Conservation (phyloP, 2,888 invertebrate genomes). For the Agrotis clavis region DNA sequence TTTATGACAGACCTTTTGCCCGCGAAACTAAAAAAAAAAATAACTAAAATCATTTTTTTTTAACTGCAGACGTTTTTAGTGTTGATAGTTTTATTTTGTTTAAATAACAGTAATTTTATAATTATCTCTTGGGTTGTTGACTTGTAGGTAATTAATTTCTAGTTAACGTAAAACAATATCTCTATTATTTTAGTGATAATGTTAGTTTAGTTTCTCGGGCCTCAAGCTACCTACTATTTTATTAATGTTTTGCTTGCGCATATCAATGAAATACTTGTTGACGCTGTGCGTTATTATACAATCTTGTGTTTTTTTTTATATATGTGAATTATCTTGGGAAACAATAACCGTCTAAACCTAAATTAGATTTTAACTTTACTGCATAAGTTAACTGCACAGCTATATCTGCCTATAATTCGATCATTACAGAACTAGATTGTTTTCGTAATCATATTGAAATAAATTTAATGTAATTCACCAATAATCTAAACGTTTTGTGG, state of each 20-base stretch:
- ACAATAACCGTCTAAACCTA: background rate
- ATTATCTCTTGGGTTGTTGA: background rate
- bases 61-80: too few relatives aligned
- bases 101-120: too few relatives aligned
- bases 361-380: background rate
- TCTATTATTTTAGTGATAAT: background rate
- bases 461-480: too few relatives aligned
- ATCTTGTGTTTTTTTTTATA: too few relatives aligned
- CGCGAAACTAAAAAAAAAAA: too few relatives aligned
- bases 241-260: background rate
- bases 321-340: too few relatives aligned
- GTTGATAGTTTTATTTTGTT: too few relatives aligned
- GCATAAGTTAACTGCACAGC: background rate
- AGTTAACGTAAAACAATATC: background rate
- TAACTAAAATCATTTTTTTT: too few relatives aligned
- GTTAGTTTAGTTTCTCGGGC: background rate
- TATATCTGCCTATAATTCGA: too few relatives aligned
- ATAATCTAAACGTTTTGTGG: too few relatives aligned
- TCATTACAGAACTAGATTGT: too few relatives aligned
- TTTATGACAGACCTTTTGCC: background rate
- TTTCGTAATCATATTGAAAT: too few relatives aligned
- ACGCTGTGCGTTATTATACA: background rate
- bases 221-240: background rate
- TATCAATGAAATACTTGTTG: background rate
- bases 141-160: background rate